A percentile compares a stretch with the other conserved stretches of the same genome.
These are phyloP conservation scores for Andrena trimmerana DNA, from an alignment of 2,888 invertebrate genomes.

Conservation along the genomic window DNA sequence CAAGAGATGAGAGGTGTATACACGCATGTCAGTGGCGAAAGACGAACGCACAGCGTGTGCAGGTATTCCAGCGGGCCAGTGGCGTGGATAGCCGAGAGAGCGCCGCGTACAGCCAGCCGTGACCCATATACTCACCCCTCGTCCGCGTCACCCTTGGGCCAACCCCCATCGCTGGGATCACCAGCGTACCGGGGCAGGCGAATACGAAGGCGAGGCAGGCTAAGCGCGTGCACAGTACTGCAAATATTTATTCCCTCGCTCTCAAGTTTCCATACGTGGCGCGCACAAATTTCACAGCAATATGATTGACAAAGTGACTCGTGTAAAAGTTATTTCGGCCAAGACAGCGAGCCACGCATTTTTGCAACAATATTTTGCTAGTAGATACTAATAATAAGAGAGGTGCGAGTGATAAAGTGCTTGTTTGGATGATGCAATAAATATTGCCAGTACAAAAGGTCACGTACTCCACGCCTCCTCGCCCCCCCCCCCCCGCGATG, in stretches of 20 bases:
- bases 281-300: no score
- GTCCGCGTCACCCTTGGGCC: constrained; percentile 45
- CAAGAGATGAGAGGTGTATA: not conserved
- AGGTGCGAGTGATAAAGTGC: no score
- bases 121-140: constrained; percentile 75
- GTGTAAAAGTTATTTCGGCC: no score
- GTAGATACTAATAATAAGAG: no score
- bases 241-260: no score
- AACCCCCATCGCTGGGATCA: constrained; percentile 52
- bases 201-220: not conserved
- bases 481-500: not conserved
- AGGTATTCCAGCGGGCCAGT: constrained; percentile 17
- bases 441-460: not conserved
- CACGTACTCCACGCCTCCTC: not conserved
- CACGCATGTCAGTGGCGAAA: constrained; percentile 14
- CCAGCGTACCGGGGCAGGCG: constrained; percentile 16
- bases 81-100: not conserved
- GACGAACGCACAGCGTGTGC: not conserved
- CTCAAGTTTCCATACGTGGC: no score
- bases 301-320: no score
- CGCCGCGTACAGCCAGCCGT: constrained; percentile 68
- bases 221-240: not conserved
- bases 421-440: no score
- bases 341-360: no score
- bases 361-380: no score